phyloP scores from a whole-genome alignment of 2,797 vertebrate species.

The Myotis daubentonii region DNA sequence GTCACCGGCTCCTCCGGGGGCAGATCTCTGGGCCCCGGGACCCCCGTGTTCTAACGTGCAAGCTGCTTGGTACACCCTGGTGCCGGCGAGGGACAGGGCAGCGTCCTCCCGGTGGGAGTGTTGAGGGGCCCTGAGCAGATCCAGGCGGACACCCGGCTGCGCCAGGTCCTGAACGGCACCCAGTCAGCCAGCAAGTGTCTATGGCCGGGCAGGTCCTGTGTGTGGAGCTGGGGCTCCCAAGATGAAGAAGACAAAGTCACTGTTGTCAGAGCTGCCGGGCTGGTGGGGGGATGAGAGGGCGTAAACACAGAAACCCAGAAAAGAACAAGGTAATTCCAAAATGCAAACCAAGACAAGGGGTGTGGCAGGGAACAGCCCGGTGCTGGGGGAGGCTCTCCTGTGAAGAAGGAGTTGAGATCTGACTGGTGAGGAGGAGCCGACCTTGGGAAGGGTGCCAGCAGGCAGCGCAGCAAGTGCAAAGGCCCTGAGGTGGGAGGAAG shows the following conservation, averaged over 20 bases:
- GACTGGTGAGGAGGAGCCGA: neutral
- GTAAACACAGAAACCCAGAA: neutral
- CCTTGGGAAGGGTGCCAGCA: neutral
- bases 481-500: neutral
- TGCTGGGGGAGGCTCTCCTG: neutral
- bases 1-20: neutral
- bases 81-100: neutral
- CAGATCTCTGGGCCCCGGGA: neutral
- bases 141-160: neutral
- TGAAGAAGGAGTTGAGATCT: neutral
- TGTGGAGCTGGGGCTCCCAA: neutral
- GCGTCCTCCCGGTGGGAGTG: neutral
- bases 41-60: neutral
- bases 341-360: neutral
- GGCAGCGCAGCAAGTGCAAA: neutral
- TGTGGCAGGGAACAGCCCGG: neutral
- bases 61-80: neutral
- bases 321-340: neutral
- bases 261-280: neutral
- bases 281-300: neutral
- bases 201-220: fast-evolving
- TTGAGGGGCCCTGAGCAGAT: neutral
- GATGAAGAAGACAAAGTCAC: neutral
- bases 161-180: neutral
- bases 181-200: neutral